phyloP scores from a whole-genome alignment of 1,140 invertebrate species.

The Drosophila funebris region DNA sequence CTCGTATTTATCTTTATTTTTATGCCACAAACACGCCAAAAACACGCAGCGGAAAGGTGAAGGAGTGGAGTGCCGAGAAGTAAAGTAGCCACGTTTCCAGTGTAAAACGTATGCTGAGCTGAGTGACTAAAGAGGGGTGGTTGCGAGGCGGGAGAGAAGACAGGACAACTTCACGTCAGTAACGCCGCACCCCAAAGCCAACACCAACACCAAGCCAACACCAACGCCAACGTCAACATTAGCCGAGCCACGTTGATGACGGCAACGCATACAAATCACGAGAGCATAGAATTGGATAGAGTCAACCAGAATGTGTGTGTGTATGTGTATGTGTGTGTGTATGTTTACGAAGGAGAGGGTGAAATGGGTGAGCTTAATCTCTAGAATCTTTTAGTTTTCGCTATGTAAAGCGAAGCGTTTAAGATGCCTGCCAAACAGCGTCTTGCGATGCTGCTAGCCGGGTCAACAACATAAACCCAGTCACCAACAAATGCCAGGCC shows the following conservation, averaged over 20 bases:
- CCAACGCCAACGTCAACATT: slow-evolving; percentile 17
- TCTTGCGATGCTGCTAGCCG: slow-evolving; percentile 28
- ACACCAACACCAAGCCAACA: not conserved
- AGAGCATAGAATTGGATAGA: slow-evolving; percentile 12
- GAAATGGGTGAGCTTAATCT: slow-evolving; percentile 52
- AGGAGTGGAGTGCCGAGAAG: slow-evolving; percentile 16
- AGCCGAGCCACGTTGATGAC: slow-evolving; percentile 39
- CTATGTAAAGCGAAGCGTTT: slow-evolving; percentile 73
- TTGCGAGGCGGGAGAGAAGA: not conserved
- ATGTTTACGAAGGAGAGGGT: slow-evolving; percentile 13
- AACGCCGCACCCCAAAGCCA: slow-evolving; percentile 4
- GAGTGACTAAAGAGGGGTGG: not conserved
- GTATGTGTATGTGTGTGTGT: not conserved
- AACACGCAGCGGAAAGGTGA: slow-evolving; percentile 36
- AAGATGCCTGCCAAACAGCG: slow-evolving; percentile 44
- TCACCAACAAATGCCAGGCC: slow-evolving; percentile 18
- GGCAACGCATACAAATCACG: slow-evolving; percentile 74
- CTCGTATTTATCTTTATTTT: slow-evolving; percentile 83
- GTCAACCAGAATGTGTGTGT: not conserved
- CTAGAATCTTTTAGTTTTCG: slow-evolving; percentile 76
- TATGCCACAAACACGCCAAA: slow-evolving; percentile 76
- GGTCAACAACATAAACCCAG: slow-evolving; percentile 63
- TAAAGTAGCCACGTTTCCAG: slow-evolving; percentile 55
- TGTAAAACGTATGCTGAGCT: slow-evolving; percentile 47
- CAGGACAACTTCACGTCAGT: slow-evolving; percentile 8